A percentile compares a stretch with the other conserved stretches of the same genome.
These are phyloP conservation scores for Phylloscopus trochiloides DNA, from an alignment of 2,113 vertebrate genomes.

Conservation along the genomic window DNA sequence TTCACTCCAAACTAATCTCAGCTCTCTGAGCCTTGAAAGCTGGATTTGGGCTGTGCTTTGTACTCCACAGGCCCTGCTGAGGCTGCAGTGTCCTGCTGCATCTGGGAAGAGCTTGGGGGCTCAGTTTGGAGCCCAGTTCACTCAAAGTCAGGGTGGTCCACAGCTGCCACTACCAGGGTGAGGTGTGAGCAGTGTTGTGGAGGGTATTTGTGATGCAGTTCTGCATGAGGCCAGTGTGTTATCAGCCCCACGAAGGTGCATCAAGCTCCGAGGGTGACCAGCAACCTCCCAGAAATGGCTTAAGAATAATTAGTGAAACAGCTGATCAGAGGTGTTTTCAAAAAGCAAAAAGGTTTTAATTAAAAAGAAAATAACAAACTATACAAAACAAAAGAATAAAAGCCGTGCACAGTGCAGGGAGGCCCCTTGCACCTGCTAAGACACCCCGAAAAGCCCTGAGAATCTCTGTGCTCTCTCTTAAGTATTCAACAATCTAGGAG, in stretches of 20 bases:
- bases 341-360: neutral
- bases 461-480: neutral
- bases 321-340: neutral
- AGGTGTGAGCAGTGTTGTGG: rapidly evolving
- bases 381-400: neutral
- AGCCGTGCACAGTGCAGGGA: neutral
- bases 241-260: neutral
- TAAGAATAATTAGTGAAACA: neutral
- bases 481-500: neutral
- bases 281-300: neutral
- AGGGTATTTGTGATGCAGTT: neutral
- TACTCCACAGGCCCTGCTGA: rapidly evolving
- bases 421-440: neutral
- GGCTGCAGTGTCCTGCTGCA: neutral
- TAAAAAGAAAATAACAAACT: neutral
- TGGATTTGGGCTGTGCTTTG: neutral
- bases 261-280: neutral
- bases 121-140: neutral
- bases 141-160: rapidly evolving
- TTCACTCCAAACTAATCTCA: neutral
- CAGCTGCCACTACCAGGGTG: neutral
- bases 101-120: neutral
- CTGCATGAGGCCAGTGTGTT: neutral
- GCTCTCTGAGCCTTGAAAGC: neutral
- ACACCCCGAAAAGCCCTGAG: neutral